Evolutionary conservation across 2,888 invertebrate genomes (phyloP).

Genomic region (Nomada ruficornis): DNA sequence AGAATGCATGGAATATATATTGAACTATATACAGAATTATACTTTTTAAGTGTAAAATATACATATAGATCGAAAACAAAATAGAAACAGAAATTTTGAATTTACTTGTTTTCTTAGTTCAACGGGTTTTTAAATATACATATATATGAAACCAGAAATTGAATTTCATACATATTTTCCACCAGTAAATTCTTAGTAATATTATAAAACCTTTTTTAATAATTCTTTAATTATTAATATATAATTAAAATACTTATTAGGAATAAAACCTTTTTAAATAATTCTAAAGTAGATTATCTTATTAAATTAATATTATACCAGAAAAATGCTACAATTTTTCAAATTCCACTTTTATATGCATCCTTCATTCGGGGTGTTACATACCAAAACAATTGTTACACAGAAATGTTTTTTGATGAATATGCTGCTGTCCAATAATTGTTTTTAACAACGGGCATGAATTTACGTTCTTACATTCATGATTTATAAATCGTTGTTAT

Average conservation of each 20-base stretch:
- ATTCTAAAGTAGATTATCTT: background rate
- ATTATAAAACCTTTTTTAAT: background rate
- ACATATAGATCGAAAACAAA: background rate
- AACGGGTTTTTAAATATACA: background rate
- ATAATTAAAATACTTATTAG: too few species aligned
- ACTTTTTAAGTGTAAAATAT: too few species aligned
- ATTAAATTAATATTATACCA: conserved; percentile 3
- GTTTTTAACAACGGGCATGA: background rate
- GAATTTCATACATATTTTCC: background rate
- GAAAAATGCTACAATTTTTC: background rate
- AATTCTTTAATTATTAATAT: too few species aligned
- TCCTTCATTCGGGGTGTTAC: conserved; percentile 23
- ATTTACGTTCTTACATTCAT: background rate
- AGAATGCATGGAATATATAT: conserved; percentile 7
- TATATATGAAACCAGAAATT: too few species aligned
- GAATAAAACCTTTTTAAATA: background rate
- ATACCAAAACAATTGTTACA: conserved; percentile 13
- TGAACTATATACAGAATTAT: background rate
- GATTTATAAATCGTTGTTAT: too few species aligned
- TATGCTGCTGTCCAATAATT: background rate
- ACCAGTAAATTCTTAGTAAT: background rate
- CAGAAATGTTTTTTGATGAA: background rate
- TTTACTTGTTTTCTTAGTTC: background rate
- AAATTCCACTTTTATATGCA: background rate
- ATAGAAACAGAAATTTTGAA: background rate